A percentile compares a stretch with the other conserved stretches of the same genome.
These are phyloP conservation scores for Argynnis bischoffii DNA, from an alignment of 2,888 invertebrate species.

Conservation along the genomic window DNA sequence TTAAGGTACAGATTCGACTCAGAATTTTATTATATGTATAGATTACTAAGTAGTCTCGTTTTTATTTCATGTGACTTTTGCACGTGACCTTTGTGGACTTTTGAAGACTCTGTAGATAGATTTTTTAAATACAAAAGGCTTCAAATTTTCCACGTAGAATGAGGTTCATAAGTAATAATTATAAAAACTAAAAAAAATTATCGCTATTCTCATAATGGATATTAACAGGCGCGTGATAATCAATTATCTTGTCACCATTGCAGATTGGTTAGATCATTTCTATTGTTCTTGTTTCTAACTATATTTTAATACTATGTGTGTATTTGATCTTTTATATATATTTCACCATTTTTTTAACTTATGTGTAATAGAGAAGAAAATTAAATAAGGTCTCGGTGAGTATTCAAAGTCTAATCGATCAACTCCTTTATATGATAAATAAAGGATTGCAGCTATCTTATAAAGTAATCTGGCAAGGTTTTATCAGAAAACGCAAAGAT, in stretches of 20 bases:
- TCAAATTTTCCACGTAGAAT: constrained; percentile 5
- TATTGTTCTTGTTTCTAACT: constrained; percentile 61
- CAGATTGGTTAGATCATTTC: constrained; percentile 56
- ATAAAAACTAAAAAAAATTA: constrained; percentile 45
- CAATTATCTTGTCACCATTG: constrained; percentile 50
- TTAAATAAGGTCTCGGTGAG: constrained; percentile 37
- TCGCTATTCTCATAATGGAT: constrained; percentile 28
- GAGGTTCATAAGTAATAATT: constrained; percentile 6
- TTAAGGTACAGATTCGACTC: no score
- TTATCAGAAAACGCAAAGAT: constrained; percentile 21
- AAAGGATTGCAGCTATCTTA: constrained; percentile 17
- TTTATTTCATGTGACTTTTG: constrained; percentile 37
- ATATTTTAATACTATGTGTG: constrained; percentile 28
- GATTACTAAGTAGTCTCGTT: constrained; percentile 45
- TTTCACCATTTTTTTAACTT: constrained; percentile 51
- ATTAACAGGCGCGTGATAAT: constrained; percentile 43
- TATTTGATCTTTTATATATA: constrained; percentile 19
- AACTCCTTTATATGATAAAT: constrained; percentile 12
- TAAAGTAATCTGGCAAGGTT: constrained; percentile 10
- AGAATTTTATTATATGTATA: no score
- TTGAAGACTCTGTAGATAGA: no score
- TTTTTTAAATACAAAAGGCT: neutral
- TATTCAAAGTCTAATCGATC: constrained; percentile 51
- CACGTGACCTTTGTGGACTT: neutral
- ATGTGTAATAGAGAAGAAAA: constrained; percentile 61